phyloP scores from a whole-genome alignment of 2,797 vertebrate genomes.

The Phylloscopus collybita region DNA sequence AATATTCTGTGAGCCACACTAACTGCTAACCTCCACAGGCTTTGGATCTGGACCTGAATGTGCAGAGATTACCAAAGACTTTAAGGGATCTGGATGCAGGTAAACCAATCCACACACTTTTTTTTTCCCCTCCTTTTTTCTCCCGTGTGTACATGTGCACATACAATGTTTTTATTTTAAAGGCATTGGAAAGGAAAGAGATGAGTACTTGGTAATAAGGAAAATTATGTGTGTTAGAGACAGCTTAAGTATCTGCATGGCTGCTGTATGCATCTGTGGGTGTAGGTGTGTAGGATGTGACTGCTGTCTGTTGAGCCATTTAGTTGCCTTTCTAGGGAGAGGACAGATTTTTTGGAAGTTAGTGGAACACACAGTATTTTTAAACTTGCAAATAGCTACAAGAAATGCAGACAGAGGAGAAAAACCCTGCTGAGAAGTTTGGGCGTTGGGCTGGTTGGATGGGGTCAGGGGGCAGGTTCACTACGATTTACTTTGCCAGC shows the following conservation, averaged over 20 bases:
- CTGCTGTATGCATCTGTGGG: slow-evolving; percentile 45
- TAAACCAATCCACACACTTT: not conserved
- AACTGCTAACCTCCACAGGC: not conserved
- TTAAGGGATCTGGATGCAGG: not conserved
- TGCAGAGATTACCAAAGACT: not conserved
- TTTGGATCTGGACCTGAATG: not conserved
- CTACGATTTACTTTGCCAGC: not conserved
- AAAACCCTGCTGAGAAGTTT: not conserved
- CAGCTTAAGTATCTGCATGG: slow-evolving; percentile 55
- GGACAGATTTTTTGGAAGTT: slow-evolving; percentile 58
- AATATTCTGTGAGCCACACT: not conserved
- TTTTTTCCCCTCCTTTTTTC: not conserved
- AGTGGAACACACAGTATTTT: slow-evolving; percentile 41
- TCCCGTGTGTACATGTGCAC: not conserved
- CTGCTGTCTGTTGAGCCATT: slow-evolving; percentile 56
- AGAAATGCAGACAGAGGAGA: not conserved
- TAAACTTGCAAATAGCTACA: slow-evolving; percentile 29
- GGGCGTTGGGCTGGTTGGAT: not conserved
- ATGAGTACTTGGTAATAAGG: slow-evolving; percentile 38
- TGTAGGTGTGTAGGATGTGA: slow-evolving; percentile 42
- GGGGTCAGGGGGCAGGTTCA: not conserved
- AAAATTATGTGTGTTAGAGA: slow-evolving; percentile 62
- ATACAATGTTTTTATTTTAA: slow-evolving; percentile 21
- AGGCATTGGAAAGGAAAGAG: slow-evolving; percentile 17
- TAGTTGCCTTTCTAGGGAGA: slow-evolving; percentile 59